Conservation (phyloP, 1,140 invertebrate genomes). For the Colletes gigas region DNA sequence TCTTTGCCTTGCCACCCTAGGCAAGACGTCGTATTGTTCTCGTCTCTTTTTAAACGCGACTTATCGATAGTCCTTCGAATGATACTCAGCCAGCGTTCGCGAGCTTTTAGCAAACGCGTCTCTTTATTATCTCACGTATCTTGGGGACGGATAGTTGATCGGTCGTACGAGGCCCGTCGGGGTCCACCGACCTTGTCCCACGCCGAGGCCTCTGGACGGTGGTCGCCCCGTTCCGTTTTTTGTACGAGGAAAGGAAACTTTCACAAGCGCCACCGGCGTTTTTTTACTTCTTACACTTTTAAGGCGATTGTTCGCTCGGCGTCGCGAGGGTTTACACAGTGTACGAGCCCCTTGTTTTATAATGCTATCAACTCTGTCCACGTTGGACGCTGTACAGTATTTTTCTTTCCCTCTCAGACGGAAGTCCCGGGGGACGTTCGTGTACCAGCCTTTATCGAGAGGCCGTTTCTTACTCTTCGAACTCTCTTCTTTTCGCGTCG, state of each 20-base stretch:
- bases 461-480: neutral
- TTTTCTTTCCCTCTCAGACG: neutral
- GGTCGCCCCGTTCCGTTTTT: neutral
- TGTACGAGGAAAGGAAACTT: neutral
- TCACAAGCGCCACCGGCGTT: neutral
- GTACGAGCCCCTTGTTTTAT: neutral
- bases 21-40: neutral
- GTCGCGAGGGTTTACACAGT: neutral
- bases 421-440: neutral
- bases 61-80: neutral
- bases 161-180: neutral
- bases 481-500: neutral
- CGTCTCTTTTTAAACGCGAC: neutral
- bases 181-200: too few relatives aligned
- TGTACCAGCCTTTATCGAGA: neutral
- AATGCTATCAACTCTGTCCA: neutral
- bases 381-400: conserved; percentile 7
- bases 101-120: neutral
- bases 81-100: conserved; percentile 5
- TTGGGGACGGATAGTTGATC: neutral
- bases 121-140: neutral
- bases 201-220: too few relatives aligned
- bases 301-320: neutral
- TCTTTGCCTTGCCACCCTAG: neutral
- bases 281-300: neutral